These are phyloP conservation scores for Tromatobia lineatoria DNA, from an alignment of 2,888 invertebrate genomes.

Conservation along the genomic window DNA sequence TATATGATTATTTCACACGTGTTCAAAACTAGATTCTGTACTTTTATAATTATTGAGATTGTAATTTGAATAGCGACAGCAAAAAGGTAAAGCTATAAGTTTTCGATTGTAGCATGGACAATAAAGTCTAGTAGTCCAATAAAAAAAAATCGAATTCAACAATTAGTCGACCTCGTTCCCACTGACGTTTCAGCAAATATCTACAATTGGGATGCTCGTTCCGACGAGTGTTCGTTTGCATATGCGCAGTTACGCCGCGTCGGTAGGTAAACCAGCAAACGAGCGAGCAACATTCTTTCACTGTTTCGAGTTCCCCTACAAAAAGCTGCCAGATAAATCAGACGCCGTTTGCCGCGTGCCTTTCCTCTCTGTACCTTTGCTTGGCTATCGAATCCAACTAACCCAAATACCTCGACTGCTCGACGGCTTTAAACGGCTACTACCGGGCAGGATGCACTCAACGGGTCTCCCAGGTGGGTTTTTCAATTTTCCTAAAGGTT, in stretches of 20 bases:
- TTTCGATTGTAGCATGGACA: neutral
- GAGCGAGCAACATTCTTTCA: slow-evolving; percentile 27
- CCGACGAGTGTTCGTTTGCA: slow-evolving; percentile 12
- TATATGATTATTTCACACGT: no score
- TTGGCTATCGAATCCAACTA: slow-evolving; percentile 51
- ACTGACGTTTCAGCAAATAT: slow-evolving; percentile 16
- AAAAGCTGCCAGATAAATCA: slow-evolving; percentile 41
- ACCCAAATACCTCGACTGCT: slow-evolving; percentile 42
- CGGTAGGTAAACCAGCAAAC: slow-evolving; percentile 12
- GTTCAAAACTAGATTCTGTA: no score
- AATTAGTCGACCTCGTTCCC: slow-evolving; percentile 47
- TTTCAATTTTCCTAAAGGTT: slow-evolving; percentile 62
- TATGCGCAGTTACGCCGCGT: neutral
- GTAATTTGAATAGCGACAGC: no score
- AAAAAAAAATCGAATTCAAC: slow-evolving; percentile 7
- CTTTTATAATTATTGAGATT: no score
- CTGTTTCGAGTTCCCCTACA: slow-evolving; percentile 20
- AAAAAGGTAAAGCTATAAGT: no score
- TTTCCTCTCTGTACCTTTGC: slow-evolving; percentile 32
- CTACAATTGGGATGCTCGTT: neutral
- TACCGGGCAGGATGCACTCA: slow-evolving; percentile 19
- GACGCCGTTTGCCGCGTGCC: slow-evolving; percentile 43
- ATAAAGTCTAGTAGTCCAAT: neutral
- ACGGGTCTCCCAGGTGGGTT: slow-evolving; percentile 29
- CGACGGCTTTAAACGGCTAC: slow-evolving; percentile 47